Percentiles rank a stretch among this genome's conserved stretches.
Conservation (phyloP, 2,797 vertebrate species). For the Poeciliopsis gracilis region DNA sequence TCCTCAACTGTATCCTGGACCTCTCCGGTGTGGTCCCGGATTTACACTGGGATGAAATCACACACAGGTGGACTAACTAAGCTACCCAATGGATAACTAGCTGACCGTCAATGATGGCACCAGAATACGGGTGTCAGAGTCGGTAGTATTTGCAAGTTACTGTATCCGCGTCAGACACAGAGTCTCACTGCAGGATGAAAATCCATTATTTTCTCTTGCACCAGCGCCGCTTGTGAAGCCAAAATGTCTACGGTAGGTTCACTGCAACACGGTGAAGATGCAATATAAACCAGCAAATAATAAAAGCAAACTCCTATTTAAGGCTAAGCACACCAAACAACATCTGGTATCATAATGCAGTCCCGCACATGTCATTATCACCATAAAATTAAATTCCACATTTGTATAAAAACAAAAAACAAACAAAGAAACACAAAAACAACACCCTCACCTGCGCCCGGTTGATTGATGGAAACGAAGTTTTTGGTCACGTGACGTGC, state of each 20-base stretch:
- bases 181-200: not conserved
- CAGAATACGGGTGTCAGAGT: too few species aligned
- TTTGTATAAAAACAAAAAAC: not conserved
- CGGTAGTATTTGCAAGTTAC: not conserved
- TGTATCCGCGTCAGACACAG: not conserved
- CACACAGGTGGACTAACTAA: not conserved
- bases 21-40: not conserved
- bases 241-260: fast-evolving
- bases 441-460: conserved; percentile 14
- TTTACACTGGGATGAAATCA: not conserved
- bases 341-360: not conserved
- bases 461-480: too few species aligned
- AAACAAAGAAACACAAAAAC: not conserved
- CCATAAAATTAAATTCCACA: not conserved
- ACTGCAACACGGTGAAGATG: not conserved
- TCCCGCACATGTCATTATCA: not conserved
- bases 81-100: not conserved
- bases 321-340: not conserved
- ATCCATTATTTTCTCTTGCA: not conserved
- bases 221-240: not conserved
- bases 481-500: conserved; percentile 29
- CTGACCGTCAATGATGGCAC: not conserved
- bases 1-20: not conserved
- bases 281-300: not conserved
- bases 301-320: too few species aligned